Evolutionary conservation across 2,113 vertebrate genomes (phyloP).

Genomic region (Cyphomyrus plagiostoma): DNA sequence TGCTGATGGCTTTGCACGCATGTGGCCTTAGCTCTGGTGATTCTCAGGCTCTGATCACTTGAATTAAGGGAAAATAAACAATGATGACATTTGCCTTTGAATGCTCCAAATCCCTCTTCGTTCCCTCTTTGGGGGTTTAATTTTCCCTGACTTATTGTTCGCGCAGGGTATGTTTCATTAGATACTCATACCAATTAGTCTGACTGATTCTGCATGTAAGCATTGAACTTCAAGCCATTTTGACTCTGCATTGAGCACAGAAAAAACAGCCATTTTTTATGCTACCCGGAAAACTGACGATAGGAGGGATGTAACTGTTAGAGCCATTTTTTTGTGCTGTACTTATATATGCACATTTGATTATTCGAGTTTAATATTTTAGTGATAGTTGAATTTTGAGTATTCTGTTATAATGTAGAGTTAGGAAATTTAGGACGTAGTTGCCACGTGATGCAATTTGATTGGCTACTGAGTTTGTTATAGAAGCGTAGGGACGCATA

Average conservation of each 20-base stretch:
- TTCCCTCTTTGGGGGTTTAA: too few relatives aligned
- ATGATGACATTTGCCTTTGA: neutral
- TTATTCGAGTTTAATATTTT: too few relatives aligned
- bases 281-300: neutral
- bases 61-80: neutral
- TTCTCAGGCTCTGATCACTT: neutral
- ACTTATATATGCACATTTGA: too few relatives aligned
- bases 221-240: neutral
- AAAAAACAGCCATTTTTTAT: neutral
- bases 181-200: neutral
- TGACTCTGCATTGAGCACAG: neutral
- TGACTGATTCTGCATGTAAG: neutral
- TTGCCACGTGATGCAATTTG: too few relatives aligned
- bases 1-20: too few relatives aligned
- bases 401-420: too few relatives aligned
- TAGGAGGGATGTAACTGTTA: neutral
- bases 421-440: too few relatives aligned
- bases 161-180: neutral
- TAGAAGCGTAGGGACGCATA: too few relatives aligned
- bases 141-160: neutral
- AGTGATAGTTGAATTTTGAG: too few relatives aligned
- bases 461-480: too few relatives aligned
- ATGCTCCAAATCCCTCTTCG: neutral
- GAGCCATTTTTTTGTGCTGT: too few relatives aligned
- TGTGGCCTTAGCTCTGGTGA: neutral